Percentiles rank a stretch among this genome's conserved stretches.
phyloP scores from a whole-genome alignment of 2,113 vertebrate species.

The Oophaga pumilio region DNA sequence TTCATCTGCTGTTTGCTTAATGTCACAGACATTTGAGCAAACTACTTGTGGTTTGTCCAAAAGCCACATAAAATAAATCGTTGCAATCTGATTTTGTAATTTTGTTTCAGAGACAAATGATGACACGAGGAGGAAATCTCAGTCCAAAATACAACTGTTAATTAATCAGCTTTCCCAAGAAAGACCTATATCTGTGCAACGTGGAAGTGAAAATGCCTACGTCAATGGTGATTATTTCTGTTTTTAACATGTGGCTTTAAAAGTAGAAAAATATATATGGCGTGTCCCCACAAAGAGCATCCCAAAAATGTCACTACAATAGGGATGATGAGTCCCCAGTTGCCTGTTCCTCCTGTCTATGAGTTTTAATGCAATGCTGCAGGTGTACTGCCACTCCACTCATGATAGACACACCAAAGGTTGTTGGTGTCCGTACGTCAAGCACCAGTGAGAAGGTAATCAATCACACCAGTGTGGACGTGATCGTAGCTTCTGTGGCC shows the following conservation, averaged over 20 bases:
- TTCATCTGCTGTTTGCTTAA: background rate
- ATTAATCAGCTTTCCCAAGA: background rate
- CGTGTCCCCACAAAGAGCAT: no score
- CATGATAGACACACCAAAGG: no score
- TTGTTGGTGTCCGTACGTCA: no score
- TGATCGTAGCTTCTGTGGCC: no score
- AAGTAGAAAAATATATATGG: no score
- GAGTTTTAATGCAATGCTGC: no score
- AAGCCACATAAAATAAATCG: background rate
- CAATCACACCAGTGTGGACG: no score
- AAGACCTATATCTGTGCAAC: background rate
- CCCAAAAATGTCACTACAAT: no score
- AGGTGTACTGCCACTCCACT: no score
- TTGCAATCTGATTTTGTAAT: background rate
- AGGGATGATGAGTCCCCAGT: no score
- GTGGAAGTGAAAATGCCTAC: slow-evolving; percentile 26
- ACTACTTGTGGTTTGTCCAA: background rate
- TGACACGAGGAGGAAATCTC: background rate
- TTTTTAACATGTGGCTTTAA: background rate
- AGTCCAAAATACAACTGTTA: background rate
- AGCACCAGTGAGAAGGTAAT: no score
- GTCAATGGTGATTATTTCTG: slow-evolving; percentile 20
- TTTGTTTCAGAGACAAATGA: background rate
- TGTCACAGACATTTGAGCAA: background rate
- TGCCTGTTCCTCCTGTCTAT: no score